Percentiles rank a stretch among this genome's conserved stretches.
Conservation (phyloP, 2,888 invertebrate species). For the Acanthosepion lycidas region DNA sequence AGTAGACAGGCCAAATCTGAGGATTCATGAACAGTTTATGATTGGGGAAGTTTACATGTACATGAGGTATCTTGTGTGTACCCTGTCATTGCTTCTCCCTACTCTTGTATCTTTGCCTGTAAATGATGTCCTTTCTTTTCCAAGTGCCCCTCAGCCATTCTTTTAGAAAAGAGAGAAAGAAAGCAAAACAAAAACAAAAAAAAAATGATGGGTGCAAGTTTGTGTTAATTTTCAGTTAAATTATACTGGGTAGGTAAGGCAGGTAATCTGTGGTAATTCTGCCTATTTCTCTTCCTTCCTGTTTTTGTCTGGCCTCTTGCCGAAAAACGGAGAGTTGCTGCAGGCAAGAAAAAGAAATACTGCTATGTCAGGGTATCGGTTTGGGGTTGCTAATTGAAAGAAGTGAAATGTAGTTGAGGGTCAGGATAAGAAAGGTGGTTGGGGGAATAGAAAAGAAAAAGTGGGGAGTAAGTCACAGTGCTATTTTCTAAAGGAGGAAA, state of each 20-base stretch:
- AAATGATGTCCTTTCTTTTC: background rate
- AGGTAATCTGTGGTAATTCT: background rate
- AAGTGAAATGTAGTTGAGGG: background rate
- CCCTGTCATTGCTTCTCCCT: background rate
- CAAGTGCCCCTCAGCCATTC: background rate
- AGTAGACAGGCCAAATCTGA: no score
- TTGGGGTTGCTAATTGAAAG: background rate
- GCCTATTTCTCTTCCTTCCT: background rate
- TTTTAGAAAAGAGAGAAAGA: background rate
- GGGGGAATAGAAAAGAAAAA: no score
- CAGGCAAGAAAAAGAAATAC: background rate
- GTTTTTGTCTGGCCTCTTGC: background rate
- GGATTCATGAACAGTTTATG: background rate
- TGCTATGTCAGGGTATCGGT: background rate
- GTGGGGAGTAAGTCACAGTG: background rate
- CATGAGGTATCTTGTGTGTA: background rate
- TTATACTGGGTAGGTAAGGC: background rate
- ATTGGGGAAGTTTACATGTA: background rate
- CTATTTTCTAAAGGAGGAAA: background rate
- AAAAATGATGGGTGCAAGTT: background rate
- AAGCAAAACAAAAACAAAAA: background rate
- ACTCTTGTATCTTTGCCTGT: background rate
- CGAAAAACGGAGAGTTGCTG: background rate
- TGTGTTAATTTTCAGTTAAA: background rate
- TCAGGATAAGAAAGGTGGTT: background rate